Conservation (phyloP, 2,797 vertebrate genomes). For the Furcifer pardalis region DNA sequence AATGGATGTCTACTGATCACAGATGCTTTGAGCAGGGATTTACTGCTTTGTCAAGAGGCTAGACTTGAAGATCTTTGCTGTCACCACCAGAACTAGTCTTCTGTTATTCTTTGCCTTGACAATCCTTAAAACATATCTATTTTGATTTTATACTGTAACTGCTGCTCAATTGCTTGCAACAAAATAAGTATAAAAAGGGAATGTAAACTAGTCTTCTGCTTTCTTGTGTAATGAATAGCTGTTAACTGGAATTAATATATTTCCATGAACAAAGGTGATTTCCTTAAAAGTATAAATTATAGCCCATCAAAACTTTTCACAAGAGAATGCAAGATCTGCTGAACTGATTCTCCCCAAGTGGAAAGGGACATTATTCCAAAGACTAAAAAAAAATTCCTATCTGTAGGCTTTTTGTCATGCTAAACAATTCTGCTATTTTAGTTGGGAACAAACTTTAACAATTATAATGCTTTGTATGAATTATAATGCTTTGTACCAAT, state of each 20-base stretch:
- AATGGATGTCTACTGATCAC: too few species aligned
- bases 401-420: background rate
- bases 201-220: background rate
- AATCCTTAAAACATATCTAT: background rate
- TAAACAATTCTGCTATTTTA: background rate
- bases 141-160: background rate
- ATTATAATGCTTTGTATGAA: background rate
- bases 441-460: background rate
- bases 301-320: slow-evolving; percentile 10
- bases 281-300: too few species aligned
- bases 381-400: background rate
- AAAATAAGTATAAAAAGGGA: background rate
- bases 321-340: background rate
- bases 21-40: too few species aligned
- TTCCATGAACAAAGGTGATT: background rate
- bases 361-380: background rate
- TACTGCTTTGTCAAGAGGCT: too few species aligned
- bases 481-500: too few species aligned
- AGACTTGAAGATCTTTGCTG: too few species aligned
- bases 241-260: background rate
- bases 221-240: background rate
- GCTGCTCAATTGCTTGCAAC: background rate
- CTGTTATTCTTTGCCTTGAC: background rate
- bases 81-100: too few species aligned
- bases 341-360: too few species aligned